Base-by-base conservation (phyloP, 2,113 vertebrate species). In the Syngnathoides biaculeatus region DNA sequence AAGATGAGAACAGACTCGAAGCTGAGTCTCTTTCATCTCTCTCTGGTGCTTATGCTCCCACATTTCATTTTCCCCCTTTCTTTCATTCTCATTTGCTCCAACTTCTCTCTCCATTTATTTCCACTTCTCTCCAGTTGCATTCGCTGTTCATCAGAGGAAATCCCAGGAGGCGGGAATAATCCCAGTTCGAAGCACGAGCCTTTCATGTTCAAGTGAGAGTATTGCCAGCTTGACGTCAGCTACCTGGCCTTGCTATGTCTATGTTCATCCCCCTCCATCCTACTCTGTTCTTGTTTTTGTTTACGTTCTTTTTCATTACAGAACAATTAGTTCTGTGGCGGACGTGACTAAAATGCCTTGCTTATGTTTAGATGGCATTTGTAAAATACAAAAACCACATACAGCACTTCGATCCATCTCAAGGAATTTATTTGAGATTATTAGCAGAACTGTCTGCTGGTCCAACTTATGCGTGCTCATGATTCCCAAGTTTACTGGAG, bases 161-260 rank as follows among this genome's bases (percentile, higher is more conserved):
- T 87, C 86, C 84, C 85, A 62, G 77, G 86, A 86, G 87, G 70
- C 62, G 64, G 50, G 56, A 64, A 81, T 87, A 86, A 86, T 88
- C 89, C 87, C 82, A 79, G 80, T 83, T 84, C 13, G 74, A 73
- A 73, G 73, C 73, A 62, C 6, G 10, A 75, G 74, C 74, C 87
- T 86, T 84, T 88, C 79, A 89, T 80, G 84, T 88, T 82, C 74
- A 73, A 69, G 68, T 8, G 39, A 80, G 72, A 83, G 75, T 6
- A 55, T 73, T 82, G 75, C 75, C 65, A 79, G 74, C 60, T 75
- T 74, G 69, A 71, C 69, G 40, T 75, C 57, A 50, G 62, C 67
- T 76, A 59, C 50, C 53, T 47, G 19, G 58, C 56, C 26, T 42
- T 14, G 17, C 65, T 2, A 14, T 27, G 14, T 65, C 60, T 78